Evolutionary conservation across 2,888 invertebrate genomes (phyloP), one percentile per base, ranked within the genome.

Genomic region (Teleiodes luculella): DNA sequence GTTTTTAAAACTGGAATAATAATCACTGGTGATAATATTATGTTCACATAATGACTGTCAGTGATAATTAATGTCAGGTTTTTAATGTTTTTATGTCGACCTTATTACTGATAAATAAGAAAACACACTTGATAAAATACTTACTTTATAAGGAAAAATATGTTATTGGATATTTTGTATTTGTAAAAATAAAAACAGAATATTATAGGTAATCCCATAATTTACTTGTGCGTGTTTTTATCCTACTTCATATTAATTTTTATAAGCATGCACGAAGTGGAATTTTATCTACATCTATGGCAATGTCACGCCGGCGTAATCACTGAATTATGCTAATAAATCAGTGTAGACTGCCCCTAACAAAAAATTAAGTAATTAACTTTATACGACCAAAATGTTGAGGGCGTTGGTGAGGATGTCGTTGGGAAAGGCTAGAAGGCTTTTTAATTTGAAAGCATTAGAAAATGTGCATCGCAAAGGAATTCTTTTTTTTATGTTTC

Each of bases 341-440:
- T 83, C 78, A 80, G 68, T 61, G 59, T 63, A 66, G 71, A 74
- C 76, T 77, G 75, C 72, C 75, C 70, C 72, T 78, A 77, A 76
- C 76, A 75, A 68, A 59, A 78, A 85, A 86, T 86, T 81, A 86
- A 85, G 84, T 84, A 81, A 85, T 86, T 84, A 83, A 80, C 70
- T 69, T 71, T 66, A 75, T 62, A 63, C 77, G 56, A 54, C 67
- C 67, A 53, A 67, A 74, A 71, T 81, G 71, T 66, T 70, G 28
- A 20, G 10, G 24, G 7, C 1, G 43, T 28, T 24, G 14, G 6
- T 20, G 28, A n/a, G 28, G 28, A n/a, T 20, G n/a, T 2, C 28
- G 24, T 24, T 6, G 24, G 13, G 28, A 20, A 8, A 53, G 57
- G 39, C 46, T 55, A 70, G 67, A 57, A 69, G 61, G 48, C 70